Base-by-base conservation (phyloP, 2,113 vertebrate genomes). In the Zeus faber region DNA sequence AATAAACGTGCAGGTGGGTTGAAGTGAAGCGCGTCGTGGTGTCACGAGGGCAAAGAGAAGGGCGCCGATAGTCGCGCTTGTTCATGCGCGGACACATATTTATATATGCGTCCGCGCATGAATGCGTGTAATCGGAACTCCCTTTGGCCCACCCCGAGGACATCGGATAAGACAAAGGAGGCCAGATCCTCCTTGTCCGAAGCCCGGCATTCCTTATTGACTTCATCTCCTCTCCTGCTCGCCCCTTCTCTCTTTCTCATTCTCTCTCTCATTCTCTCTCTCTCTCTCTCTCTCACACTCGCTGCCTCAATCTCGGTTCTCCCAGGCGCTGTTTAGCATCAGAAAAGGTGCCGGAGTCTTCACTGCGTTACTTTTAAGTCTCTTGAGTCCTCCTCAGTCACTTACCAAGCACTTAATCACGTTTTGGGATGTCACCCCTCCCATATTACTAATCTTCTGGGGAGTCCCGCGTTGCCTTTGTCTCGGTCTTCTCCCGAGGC, bases 371-470 rank as follows among this genome's bases (percentile, higher is more conserved):
- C 72, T 69, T 54, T n/a, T 65, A 72, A 78, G 45, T 81, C 80
- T 80, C 67, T 27, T 5, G 33, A 76, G 75, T 29, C 73, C 60
- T 52, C 65, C 62, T 59, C 62, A 65, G 67, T 74, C 81, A 70
- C 74, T 78, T 62, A 61, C 62, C 64, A 66, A 80, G 80, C 64
- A 75, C 76, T 84, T 80, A 72, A 84, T 85, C 76, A 80, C 54
- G 64, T 79, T 82, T 79, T 74, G 71, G 71, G 73, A 82, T 63
- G 79, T 82, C 74, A 21, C 52, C 58, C 71, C 65, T 70, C 58
- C 61, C 51, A 33, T 52, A 58, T 55, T 21, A 56, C 76, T 85
- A 85, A 86, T 82, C 77, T 52, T 27, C 63, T 60, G 48, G 13
- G 56, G 67, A 37, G 33, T 37, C 33, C 46, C 53, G 45, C 70